These are phyloP conservation scores for Lycodopsis pacificus DNA, from an alignment of 2,797 vertebrate genomes.

Conservation along the genomic window DNA sequence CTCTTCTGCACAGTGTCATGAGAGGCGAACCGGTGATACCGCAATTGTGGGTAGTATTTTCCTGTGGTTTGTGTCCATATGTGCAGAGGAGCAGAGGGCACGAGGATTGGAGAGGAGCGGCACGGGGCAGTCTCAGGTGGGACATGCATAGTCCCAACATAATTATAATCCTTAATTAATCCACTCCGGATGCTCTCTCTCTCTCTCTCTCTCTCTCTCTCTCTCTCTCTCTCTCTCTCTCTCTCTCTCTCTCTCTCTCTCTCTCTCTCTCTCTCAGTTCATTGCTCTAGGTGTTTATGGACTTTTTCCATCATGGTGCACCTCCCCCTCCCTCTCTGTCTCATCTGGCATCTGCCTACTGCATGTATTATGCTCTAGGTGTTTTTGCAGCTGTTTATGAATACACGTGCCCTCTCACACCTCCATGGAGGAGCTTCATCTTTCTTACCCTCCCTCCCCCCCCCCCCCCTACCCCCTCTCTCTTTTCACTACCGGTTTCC, in stretches of 20 bases:
- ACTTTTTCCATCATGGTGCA: conserved; percentile 63
- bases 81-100: conserved; percentile 73
- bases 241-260: conserved; percentile 4
- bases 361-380: conserved; percentile 68
- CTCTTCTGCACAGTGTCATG: conserved; percentile 42
- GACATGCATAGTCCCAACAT: conserved; percentile 78
- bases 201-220: conserved; percentile 24
- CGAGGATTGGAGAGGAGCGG: conserved; percentile 61
- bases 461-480: conserved; percentile 12
- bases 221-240: conserved; percentile 2
- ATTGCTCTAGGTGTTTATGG: conserved; percentile 68
- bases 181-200: conserved; percentile 75
- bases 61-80: conserved; percentile 70
- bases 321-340: conserved; percentile 46
- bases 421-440: conserved; percentile 56
- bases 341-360: conserved; percentile 68
- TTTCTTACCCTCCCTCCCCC: not conserved
- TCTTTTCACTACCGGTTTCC: conserved; percentile 56
- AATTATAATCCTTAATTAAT: conserved; percentile 87
- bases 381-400: conserved; percentile 78
- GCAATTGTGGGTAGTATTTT: conserved; percentile 67
- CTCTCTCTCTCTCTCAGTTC: conserved; percentile 41
- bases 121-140: conserved; percentile 81
- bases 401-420: conserved; percentile 77
- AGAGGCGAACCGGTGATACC: conserved; percentile 66